Evolutionary conservation across 2,888 invertebrate genomes (phyloP), one percentile per base, ranked within the genome.

Genomic region (Protophormia terraenovae): DNA sequence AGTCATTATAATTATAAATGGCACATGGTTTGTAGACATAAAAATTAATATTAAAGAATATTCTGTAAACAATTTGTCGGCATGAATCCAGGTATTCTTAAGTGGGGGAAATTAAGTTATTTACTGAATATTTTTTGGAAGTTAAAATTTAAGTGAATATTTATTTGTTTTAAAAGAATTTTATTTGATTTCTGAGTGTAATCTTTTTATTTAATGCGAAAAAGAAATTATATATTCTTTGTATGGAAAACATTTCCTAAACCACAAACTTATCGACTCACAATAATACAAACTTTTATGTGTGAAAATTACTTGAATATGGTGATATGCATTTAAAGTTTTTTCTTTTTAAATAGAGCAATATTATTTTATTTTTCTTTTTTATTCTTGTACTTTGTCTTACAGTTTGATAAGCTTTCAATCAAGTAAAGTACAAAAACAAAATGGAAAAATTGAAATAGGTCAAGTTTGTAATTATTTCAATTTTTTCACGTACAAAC

Each of bases 381-480:
- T n/a, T n/a, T n/a, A n/a, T n/a, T n/a, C n/a, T n/a, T n/a, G n/a
- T 38, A 10, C 14, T 1, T 27, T 32, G 45, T 24, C 38, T 60
- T 45, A 38, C 24, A 60, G 35, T 77, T 83, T 64, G 82, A 82
- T 62, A 27, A 66, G 64, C 76, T 64, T 58, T 83, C 76, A 77
- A 77, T 77, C 77, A 76, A n/a, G 22, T 32, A 27, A 14, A 29
- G 29, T 27, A 64, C 16, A 27, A 5, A 32, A 19, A 12, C 16
- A 47, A 24, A 27, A 35, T 19, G 24, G n/a, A 19, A 24, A 72
- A 35, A 78, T 45, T 58, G 22, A 83, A 66, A 77, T 66, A 77
- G 82, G 82, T 83, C 82, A 83, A 83, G 76, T 72, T 71, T 83
- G 71, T 58, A 55, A 71, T 71, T 58, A 60, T 50, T 66, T 12